Evolutionary conservation across 2,797 vertebrate genomes (phyloP), one percentile per base, ranked within the genome.

Genomic region (Tragelaphus eurycerus): DNA sequence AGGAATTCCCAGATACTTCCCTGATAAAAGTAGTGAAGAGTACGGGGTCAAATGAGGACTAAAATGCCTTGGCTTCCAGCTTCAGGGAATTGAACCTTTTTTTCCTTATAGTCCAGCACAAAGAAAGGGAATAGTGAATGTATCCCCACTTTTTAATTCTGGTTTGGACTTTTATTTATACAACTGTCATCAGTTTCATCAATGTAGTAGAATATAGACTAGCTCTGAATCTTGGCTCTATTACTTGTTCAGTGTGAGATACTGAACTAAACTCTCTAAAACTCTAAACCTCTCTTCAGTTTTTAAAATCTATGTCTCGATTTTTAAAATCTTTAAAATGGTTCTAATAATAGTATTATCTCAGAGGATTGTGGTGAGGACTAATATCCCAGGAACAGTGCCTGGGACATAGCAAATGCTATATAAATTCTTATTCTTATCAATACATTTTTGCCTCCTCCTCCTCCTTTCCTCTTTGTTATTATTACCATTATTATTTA

Each of bases 291-390:
- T 88, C 60, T 60, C n/a, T 90, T 89, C 38, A 86, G 29, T 62
- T 97, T 95, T 96, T 76, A 89, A 92, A 94, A 90, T 62, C 4
- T 91, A 31, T 64, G 25, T 59, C 93, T 97, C 14, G 5, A n/a
- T 29, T 76, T 94, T 96, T 57, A 46, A 34, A 48, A 71, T 88
- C 27, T 89, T 43, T 76, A 81, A 95, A 74, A 82, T 92, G n/a
- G 46, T 91, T 29, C 74, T 90, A 71, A 87, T 93, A 81, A 82
- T 55, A 93, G 23, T 38, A 86, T 67, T 78, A 14, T 34, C 52
- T 95, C 67, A 88, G 60, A 62, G 29, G 54, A 14, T 29, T 83
- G n/a, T 67, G 27, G n/a, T 74, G 60, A 81, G n/a, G 29, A 86
- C 92, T 86, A 76, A 55, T 48, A 78, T 74, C 9, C 50, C 55